Evolutionary conservation across 1,140 invertebrate genomes (phyloP), one percentile per base, ranked within the genome.

Genomic region (Pogonognathellus flavescens): DNA sequence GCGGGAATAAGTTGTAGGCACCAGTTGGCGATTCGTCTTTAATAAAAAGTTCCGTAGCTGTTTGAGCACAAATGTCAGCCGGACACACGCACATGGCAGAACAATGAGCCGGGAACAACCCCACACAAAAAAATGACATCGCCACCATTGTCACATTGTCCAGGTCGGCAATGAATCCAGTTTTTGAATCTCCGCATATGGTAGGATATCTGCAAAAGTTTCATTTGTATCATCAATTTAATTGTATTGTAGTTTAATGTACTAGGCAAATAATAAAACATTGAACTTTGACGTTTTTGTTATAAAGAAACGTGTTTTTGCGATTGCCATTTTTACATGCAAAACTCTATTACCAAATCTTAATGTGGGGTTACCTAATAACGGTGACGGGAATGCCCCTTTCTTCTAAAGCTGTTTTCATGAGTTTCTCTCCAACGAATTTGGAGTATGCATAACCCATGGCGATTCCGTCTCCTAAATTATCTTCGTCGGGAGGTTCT

Each of bases 401-500:
- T n/a, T n/a, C n/a, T n/a, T n/a, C n/a, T n/a, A n/a, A n/a, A n/a
- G n/a, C n/a, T n/a, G n/a, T n/a, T n/a, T n/a, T n/a, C n/a, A n/a
- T n/a, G n/a, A n/a, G n/a, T n/a, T n/a, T 22, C 59, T 86, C 85
- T 3, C 62, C 22, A 60, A 59, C 52, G 13, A 86, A 84, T 80
- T 86, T 86, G 9, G 85, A 86, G 18, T 84, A 18, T 2, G 70
- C 41, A 52, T 86, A 86, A 6, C 85, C 85, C 22, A 82, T 60
- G 13, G 72, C 57, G 41, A 83, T 70, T n/a, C 9, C 60, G 2
- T 52, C 85, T 22, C 25, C n/a, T n/a, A n/a, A n/a, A n/a, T n/a
- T n/a, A n/a, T n/a, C n/a, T n/a, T n/a, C n/a, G n/a, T n/a, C n/a
- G 57, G 85, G 85, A 10, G 62, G 83, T 41, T 83, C 50, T 59